Evolutionary conservation across 1,140 invertebrate species (phyloP).

Genomic region (Drosophila littoralis): DNA sequence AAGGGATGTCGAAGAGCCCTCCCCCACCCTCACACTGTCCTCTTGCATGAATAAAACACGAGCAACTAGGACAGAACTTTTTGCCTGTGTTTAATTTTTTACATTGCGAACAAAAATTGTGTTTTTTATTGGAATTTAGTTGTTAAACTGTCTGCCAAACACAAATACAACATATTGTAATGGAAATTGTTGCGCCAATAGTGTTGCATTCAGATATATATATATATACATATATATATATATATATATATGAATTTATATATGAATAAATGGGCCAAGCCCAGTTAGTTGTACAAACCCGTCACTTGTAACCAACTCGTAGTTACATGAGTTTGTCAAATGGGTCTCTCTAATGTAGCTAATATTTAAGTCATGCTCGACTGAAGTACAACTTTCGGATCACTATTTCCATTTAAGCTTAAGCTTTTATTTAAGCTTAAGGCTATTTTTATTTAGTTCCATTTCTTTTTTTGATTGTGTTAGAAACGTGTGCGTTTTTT

Average conservation of each 20-base stretch:
- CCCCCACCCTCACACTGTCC: not conserved
- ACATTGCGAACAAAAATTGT: constrained; percentile 40
- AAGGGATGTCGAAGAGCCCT: constrained; percentile 3
- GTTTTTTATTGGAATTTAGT: constrained; percentile 71
- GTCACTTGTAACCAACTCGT: constrained; percentile 3
- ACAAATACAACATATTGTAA: constrained; percentile 54
- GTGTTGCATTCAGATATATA: constrained; percentile 37
- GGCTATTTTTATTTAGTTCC: no score
- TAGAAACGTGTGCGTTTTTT: no score
- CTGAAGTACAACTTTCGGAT: no score
- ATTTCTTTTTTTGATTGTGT: no score
- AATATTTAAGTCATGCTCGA: no score
- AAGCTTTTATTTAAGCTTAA: no score
- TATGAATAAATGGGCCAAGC: not conserved
- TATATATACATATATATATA: not conserved
- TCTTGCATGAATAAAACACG: constrained; percentile 10
- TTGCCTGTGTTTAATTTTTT: constrained; percentile 14
- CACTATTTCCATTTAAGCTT: no score
- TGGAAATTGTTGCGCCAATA: constrained; percentile 69
- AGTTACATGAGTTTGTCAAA: not conserved
- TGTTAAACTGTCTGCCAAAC: constrained; percentile 42
- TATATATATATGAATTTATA: no score
- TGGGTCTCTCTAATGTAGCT: not conserved
- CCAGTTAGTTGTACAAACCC: not conserved
- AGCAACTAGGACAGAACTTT: constrained; percentile 18